Conservation (phyloP, 2,888 invertebrate genomes). For the Lapara coniferarum region DNA sequence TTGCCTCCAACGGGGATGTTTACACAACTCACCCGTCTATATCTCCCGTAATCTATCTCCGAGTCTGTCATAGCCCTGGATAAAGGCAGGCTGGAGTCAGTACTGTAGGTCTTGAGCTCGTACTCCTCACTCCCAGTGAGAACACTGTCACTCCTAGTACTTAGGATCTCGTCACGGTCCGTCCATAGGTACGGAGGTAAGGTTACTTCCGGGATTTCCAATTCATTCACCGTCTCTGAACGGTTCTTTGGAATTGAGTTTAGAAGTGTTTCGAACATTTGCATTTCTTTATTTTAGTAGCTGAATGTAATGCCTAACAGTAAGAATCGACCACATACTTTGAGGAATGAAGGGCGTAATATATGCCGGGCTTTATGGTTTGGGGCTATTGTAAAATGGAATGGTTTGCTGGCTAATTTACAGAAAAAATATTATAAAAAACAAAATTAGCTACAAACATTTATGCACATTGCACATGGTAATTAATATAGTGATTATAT, state of each 20-base stretch:
- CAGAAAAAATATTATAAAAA: background rate
- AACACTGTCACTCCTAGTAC: constrained; percentile 52
- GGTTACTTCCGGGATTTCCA: constrained; percentile 65
- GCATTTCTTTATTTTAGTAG: constrained; percentile 44
- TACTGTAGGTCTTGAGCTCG: constrained; percentile 51
- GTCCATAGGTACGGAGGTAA: constrained; percentile 60
- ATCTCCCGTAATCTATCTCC: constrained; percentile 69
- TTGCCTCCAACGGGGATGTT: background rate
- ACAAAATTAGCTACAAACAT: no score
- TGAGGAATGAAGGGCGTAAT: no score
- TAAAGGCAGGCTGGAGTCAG: constrained; percentile 64
- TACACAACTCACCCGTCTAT: constrained; percentile 57
- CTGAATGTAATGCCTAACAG: background rate
- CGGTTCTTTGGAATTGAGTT: constrained; percentile 66
- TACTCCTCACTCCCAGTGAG: constrained; percentile 50
- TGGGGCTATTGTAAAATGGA: background rate
- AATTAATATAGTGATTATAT: no score
- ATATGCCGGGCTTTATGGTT: no score
- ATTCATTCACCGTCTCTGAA: constrained; percentile 62
- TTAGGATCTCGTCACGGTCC: constrained; percentile 52
- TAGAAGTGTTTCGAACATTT: constrained; percentile 63
- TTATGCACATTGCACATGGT: no score
- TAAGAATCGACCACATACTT: background rate
- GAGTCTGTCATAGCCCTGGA: constrained; percentile 76
- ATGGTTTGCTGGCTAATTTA: background rate